Percentiles rank a stretch among this genome's conserved stretches.
These are phyloP conservation scores for Lophius piscatorius DNA, from an alignment of 2,113 vertebrate genomes.

Conservation along the genomic window DNA sequence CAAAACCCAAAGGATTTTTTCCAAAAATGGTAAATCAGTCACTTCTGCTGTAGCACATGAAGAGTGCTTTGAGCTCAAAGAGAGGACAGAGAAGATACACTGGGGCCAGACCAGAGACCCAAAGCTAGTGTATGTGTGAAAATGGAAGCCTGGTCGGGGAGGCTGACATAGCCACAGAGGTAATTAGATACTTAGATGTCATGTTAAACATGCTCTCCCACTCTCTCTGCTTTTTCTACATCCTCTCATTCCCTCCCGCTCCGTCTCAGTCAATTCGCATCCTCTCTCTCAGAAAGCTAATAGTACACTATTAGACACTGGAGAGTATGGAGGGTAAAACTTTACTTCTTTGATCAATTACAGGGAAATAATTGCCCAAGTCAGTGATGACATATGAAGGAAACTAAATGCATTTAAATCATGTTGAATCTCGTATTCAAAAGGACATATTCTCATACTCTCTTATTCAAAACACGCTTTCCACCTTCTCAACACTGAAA, in stretches of 20 bases:
- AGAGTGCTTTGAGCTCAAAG: conserved; percentile 3
- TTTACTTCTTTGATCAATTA: not conserved
- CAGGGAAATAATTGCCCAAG: not conserved
- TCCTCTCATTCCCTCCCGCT: conserved; percentile 10
- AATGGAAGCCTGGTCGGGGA: conserved; percentile 41
- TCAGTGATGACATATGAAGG: not conserved
- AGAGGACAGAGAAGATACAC: conserved; percentile 10
- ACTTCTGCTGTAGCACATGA: conserved; percentile 1
- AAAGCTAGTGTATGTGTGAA: conserved; percentile 41
- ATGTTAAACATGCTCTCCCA: conserved; percentile 63
- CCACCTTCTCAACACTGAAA: conserved; percentile 10
- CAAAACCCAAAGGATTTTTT: no score
- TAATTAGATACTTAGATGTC: conserved; percentile 71
- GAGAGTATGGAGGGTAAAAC: not conserved
- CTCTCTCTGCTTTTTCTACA: not conserved
- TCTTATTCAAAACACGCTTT: not conserved
- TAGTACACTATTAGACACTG: not conserved
- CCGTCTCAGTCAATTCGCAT: conserved; percentile 23
- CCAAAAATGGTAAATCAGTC: no score
- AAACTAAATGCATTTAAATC: conserved; percentile 10
- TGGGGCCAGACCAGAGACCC: conserved; percentile 17
- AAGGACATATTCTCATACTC: no score
- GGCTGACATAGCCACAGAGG: conserved; percentile 53
- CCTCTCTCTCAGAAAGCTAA: conserved; percentile 26
- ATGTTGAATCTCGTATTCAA: not conserved